Evolutionary conservation across 2,888 invertebrate species (phyloP), one percentile per base, ranked within the genome.

Genomic region (Acleris cristana): DNA sequence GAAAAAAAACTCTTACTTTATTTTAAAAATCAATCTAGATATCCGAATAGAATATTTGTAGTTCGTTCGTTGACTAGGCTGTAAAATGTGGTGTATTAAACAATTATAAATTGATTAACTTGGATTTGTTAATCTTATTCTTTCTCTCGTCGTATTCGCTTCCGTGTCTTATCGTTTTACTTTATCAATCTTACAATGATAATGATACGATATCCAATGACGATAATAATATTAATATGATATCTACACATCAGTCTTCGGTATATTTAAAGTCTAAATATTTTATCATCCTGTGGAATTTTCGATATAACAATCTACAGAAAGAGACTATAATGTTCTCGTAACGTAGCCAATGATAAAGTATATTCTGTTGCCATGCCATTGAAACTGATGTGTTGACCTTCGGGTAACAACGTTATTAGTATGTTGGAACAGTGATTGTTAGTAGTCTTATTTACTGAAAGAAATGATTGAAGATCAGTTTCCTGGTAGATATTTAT

Each of bases 331-430:
- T 62, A 69, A 44, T 40, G 18, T 58, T 49, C 48, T 62, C 12
- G 52, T 57, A 53, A 57, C 48, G 53, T 61, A 40, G 59, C 70
- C 70, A 72, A 71, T 72, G 72, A 72, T 71, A 72, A 70, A 45
- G 64, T 26, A 59, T 53, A 64, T 58, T 60, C 57, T 57, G 79
- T 78, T 78, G 69, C 78, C 65, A 76, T 76, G 72, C 69, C 71
- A 72, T 65, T 71, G 68, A 53, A 44, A 69, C 64, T 74, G 71
- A 69, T 70, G 71, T 55, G 45, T 44, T 75, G 76, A 73, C 76
- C 75, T 80, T 79, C 73, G 60, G 59, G 63, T 53, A 69, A 66
- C 53, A 71, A 68, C 64, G 69, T 58, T 66, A 71, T 70, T 66
- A 51, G 55, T 52, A 49, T 53, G 52, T 54, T 53, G 60, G 40